These are phyloP conservation scores for Sebastes variabilis DNA, from an alignment of 2,797 vertebrate species.

Conservation along the genomic window DNA sequence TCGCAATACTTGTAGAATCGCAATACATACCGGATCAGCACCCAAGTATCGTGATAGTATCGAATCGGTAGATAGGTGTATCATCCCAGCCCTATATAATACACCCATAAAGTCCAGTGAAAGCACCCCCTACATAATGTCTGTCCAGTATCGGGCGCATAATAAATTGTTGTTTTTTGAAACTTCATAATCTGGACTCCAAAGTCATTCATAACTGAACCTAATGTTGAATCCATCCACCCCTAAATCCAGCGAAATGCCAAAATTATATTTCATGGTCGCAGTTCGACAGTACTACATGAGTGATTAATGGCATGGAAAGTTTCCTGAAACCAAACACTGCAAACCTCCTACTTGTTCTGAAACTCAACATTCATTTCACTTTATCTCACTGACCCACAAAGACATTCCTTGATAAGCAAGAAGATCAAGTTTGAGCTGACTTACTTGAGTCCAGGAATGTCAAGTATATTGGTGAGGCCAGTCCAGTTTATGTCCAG, in stretches of 20 bases:
- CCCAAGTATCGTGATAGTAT: too few species aligned
- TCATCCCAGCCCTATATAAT: rapidly evolving
- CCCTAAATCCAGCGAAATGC: background rate
- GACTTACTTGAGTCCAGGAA: constrained; percentile 96
- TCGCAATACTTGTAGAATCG: too few species aligned
- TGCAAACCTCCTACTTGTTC: background rate
- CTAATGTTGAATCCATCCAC: background rate
- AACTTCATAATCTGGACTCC: background rate
- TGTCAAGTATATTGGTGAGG: constrained; percentile 95
- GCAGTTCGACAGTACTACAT: background rate
- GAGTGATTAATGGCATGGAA: background rate
- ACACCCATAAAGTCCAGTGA: background rate
- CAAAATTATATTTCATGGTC: background rate
- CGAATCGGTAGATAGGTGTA: rapidly evolving
- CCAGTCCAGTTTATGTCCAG: constrained; percentile 98
- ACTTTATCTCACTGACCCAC: background rate
- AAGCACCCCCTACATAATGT: background rate
- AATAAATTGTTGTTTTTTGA: background rate
- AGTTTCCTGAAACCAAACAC: background rate
- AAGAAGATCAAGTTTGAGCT: constrained; percentile 1
- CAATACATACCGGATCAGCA: too few species aligned
- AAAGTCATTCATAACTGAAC: background rate
- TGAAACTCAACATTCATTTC: background rate
- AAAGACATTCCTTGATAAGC: background rate
- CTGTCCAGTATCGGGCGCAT: background rate